Evolutionary conservation across 2,797 vertebrate species (phyloP).

Genomic region (Amblyopsis hoosieri): DNA sequence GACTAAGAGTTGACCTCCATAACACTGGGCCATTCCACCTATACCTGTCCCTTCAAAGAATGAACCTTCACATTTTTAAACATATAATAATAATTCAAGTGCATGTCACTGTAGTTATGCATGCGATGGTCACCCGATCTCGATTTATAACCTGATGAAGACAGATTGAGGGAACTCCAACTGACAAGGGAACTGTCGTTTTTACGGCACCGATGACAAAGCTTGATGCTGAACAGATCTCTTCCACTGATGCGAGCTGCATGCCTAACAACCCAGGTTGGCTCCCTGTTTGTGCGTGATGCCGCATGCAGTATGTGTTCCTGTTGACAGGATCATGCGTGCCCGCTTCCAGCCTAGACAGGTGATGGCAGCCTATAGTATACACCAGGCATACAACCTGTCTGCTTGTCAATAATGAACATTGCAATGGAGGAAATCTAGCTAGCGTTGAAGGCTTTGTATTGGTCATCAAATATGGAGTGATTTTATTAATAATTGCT

Average conservation of each 20-base stretch:
- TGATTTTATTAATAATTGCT: constrained; percentile 8
- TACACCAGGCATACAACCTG: constrained; percentile 58
- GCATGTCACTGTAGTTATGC: too few species aligned
- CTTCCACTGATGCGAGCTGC: constrained; percentile 49
- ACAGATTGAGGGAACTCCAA: constrained; percentile 19
- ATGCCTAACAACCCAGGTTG: constrained; percentile 52
- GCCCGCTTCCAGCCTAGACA: constrained; percentile 62
- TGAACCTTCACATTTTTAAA: background rate
- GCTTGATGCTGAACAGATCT: constrained; percentile 54
- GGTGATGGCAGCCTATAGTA: constrained; percentile 57
- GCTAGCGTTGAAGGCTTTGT: background rate
- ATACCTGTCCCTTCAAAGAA: constrained; percentile 3
- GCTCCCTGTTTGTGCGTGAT: constrained; percentile 41
- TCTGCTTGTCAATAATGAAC: constrained; percentile 49
- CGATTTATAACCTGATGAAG: constrained; percentile 51
- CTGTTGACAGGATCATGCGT: constrained; percentile 59
- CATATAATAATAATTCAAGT: background rate
- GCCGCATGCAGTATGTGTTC: constrained; percentile 45
- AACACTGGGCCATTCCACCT: too few species aligned
- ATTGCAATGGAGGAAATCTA: constrained; percentile 16
- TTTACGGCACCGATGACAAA: constrained; percentile 65
- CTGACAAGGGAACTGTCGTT: background rate
- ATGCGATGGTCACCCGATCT: constrained; percentile 26
- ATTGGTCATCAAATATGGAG: too few species aligned
- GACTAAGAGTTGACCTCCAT: too few species aligned